phyloP scores from a whole-genome alignment of 2,797 vertebrate genomes.

The Botia almorhae region DNA sequence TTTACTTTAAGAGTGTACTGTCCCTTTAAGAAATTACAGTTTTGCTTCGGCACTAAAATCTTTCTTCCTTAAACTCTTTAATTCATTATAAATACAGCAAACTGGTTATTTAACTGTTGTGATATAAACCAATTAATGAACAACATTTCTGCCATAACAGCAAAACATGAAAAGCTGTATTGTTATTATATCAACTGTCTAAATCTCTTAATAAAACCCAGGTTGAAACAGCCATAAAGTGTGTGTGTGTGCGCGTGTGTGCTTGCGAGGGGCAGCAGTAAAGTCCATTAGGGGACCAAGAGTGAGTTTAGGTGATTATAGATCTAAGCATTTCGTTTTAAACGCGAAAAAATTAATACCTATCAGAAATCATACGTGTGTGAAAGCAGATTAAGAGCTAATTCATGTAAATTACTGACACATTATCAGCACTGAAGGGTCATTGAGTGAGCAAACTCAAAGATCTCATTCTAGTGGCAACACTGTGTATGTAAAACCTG shows the following conservation, averaged over 20 bases:
- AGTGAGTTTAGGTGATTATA: neutral
- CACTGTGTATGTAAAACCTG: neutral
- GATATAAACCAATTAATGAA: neutral
- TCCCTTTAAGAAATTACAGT: neutral
- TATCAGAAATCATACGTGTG: neutral
- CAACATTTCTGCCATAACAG: neutral
- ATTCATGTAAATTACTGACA: conserved; percentile 21
- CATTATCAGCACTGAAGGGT: neutral
- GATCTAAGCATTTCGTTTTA: neutral
- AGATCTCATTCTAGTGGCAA: neutral
- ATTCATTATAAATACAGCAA: neutral
- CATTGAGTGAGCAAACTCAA: conserved; percentile 16
- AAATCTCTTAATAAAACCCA: neutral
- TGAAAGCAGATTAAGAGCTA: conserved; percentile 13
- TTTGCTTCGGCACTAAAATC: neutral
- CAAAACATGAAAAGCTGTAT: neutral
- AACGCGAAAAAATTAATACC: neutral
- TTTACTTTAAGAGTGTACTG: neutral
- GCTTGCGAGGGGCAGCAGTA: neutral
- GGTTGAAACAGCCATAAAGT: neutral
- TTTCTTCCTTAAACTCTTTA: neutral
- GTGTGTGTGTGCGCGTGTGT: neutral
- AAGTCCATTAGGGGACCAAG: neutral
- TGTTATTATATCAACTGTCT: neutral
- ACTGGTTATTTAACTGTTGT: neutral